phyloP scores from a whole-genome alignment of 2,113 vertebrate genomes.

The Petromus typicus region DNA sequence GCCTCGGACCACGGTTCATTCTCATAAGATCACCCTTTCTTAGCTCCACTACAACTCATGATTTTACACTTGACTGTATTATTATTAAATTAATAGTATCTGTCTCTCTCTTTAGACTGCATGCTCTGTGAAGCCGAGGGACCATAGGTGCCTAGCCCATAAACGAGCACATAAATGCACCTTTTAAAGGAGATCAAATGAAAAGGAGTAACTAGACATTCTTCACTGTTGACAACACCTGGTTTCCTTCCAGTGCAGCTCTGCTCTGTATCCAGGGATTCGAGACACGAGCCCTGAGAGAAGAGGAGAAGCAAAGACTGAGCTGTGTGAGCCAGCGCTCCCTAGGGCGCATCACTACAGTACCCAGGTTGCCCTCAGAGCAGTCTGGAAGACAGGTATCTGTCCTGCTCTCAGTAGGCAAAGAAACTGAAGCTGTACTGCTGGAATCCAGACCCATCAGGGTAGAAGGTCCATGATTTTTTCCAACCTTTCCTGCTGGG shows the following conservation, averaged over 20 bases:
- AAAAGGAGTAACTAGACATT: neutral
- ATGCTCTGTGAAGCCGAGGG: neutral
- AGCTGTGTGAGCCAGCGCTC: neutral
- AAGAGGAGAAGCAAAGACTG: neutral
- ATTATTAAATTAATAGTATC: neutral
- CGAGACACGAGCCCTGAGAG: neutral
- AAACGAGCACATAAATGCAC: neutral
- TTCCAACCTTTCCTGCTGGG: neutral
- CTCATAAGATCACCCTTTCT: neutral
- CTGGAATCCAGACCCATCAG: neutral
- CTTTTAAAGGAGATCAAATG: neutral
- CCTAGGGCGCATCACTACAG: no score
- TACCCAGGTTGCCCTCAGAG: no score
- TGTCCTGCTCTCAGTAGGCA: no score
- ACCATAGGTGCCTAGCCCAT: neutral
- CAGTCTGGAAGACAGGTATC: neutral
- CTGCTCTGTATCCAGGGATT: neutral
- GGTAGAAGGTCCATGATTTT: neutral
- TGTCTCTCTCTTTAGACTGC: neutral
- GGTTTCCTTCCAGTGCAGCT: neutral
- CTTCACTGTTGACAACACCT: neutral
- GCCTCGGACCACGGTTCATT: neutral
- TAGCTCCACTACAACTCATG: neutral
- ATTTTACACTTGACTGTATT: neutral
- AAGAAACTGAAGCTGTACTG: neutral